A percentile compares a stretch with the other conserved stretches of the same genome.
Evolutionary conservation across 2,888 invertebrate species (phyloP).

Genomic region (Mayetiola destructor): DNA sequence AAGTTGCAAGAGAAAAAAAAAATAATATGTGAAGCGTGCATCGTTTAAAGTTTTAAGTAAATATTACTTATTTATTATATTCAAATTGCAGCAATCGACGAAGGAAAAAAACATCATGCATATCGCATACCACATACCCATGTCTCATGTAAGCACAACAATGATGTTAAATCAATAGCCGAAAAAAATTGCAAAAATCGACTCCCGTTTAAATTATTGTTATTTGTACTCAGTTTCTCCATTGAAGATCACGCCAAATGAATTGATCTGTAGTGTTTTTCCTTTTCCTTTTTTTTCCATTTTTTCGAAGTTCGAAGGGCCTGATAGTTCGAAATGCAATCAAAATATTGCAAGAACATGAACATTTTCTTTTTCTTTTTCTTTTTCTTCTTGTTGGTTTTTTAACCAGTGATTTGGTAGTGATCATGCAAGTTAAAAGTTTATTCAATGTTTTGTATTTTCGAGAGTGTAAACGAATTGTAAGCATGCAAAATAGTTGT

Average conservation of each 20-base stretch:
- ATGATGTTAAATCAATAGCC: neutral
- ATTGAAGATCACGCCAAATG: neutral
- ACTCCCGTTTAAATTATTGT: conserved; percentile 9
- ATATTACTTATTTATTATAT: neutral
- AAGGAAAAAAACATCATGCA: neutral
- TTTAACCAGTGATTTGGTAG: too few species aligned
- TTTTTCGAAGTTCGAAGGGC: too few species aligned
- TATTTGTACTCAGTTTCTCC: neutral
- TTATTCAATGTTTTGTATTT: too few species aligned
- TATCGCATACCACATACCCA: neutral
- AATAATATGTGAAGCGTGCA: neutral
- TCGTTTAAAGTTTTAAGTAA: neutral
- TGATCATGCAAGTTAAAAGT: too few species aligned
- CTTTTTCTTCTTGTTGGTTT: too few species aligned
- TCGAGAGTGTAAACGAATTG: too few species aligned
- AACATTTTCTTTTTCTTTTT: too few species aligned
- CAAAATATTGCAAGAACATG: too few species aligned
- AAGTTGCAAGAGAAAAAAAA: neutral
- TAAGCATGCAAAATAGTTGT: conserved; percentile 10
- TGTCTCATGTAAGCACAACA: neutral
- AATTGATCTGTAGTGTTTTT: too few species aligned
- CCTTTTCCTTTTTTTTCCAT: too few species aligned
- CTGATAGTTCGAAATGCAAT: too few species aligned
- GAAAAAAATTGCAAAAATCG: neutral
- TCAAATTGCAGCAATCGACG: neutral